Conservation (phyloP, 2,797 vertebrate genomes). For the Nyctibius grandis region DNA sequence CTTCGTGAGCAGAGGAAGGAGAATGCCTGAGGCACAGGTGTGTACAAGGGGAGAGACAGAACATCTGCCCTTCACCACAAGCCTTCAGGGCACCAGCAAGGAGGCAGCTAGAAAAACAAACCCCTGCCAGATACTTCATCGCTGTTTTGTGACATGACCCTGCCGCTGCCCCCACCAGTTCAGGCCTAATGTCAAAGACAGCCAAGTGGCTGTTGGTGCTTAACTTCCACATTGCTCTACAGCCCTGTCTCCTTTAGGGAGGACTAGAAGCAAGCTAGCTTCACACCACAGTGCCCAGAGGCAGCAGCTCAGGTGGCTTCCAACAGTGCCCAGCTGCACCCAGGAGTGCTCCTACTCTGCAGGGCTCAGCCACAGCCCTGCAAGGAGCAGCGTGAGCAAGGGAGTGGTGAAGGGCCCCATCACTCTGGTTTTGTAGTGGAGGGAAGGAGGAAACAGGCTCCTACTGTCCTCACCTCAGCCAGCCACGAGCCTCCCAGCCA, state of each 20-base stretch:
- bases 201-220: not conserved
- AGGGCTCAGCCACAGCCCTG: not conserved
- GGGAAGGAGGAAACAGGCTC: not conserved
- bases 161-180: not conserved
- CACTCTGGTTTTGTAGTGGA: not conserved
- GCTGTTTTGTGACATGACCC: not conserved
- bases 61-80: not conserved
- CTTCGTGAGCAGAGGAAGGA: not conserved
- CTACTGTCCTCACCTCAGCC: not conserved
- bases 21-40: not conserved
- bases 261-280: not conserved
- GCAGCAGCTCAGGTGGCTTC: not conserved
- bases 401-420: not conserved
- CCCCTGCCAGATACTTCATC: not conserved
- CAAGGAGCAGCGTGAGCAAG: not conserved
- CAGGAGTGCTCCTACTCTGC: not conserved
- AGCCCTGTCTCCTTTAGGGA: not conserved
- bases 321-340: fast-evolving
- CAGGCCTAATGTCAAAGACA: not conserved
- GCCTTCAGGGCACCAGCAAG: not conserved
- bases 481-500: not conserved
- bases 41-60: not conserved
- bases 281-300: not conserved
- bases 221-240: not conserved
- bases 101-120: not conserved